These are phyloP conservation scores for Euthynnus affinis DNA, from an alignment of 2,797 vertebrate genomes.

Conservation along the genomic window DNA sequence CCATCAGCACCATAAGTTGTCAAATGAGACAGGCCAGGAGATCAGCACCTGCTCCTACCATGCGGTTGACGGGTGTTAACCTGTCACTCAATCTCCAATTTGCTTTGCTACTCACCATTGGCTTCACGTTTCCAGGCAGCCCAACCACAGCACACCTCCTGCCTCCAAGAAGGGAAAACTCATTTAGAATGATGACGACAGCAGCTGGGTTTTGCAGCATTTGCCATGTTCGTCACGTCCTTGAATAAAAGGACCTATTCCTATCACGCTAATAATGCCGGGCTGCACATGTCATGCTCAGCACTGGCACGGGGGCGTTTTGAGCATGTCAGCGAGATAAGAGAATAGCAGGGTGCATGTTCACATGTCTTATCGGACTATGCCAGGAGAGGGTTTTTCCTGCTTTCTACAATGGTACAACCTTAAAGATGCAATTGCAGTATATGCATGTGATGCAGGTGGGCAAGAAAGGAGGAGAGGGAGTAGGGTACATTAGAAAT, in stretches of 20 bases:
- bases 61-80: constrained; percentile 63
- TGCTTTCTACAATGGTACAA: constrained; percentile 68
- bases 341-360: constrained; percentile 83
- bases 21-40: constrained; percentile 70
- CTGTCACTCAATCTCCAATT: constrained; percentile 70
- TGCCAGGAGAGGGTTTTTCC: constrained; percentile 78
- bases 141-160: constrained; percentile 29
- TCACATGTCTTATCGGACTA: constrained; percentile 80
- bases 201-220: constrained; percentile 38
- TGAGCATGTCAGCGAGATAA: constrained; percentile 83
- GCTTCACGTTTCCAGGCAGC: constrained; percentile 45
- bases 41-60: constrained; percentile 75
- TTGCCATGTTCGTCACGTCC: constrained; percentile 74
- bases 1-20: constrained; percentile 66
- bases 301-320: constrained; percentile 76
- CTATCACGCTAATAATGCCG: constrained; percentile 79
- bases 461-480: constrained; percentile 38
- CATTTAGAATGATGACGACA: constrained; percentile 64
- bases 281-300: constrained; percentile 69
- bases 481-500: constrained; percentile 27
- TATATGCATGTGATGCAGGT: constrained; percentile 48
- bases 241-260: constrained; percentile 74
- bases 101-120: constrained; percentile 45
- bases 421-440: constrained; percentile 61
- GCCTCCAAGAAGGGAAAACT: constrained; percentile 48